These are phyloP conservation scores for Urophycis tenuis DNA, from an alignment of 2,797 vertebrate species.

Conservation along the genomic window DNA sequence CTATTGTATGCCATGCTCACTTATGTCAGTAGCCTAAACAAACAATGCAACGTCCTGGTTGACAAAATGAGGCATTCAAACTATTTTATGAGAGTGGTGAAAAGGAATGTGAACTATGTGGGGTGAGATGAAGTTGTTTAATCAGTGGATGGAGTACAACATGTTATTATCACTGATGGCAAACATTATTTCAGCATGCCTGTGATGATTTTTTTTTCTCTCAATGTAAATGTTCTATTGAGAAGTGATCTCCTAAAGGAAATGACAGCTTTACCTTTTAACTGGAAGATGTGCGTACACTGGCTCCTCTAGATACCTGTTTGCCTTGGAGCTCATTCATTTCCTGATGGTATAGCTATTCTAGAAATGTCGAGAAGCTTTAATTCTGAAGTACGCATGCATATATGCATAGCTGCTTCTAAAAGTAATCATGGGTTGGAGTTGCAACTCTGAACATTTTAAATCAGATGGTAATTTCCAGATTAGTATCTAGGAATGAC, in stretches of 20 bases:
- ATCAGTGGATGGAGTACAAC: slow-evolving; percentile 9
- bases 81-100: slow-evolving; percentile 49
- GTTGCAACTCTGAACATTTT: background rate
- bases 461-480: background rate
- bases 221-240: background rate
- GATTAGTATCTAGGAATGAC: background rate
- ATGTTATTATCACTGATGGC: background rate
- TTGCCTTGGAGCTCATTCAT: background rate
- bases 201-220: background rate
- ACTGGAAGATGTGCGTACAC: background rate
- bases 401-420: background rate
- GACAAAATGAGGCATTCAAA: slow-evolving; percentile 40
- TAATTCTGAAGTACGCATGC: background rate
- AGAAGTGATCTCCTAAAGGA: background rate
- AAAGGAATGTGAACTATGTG: slow-evolving; percentile 59
- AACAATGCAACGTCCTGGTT: slow-evolving; percentile 33
- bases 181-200: background rate
- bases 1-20: slow-evolving; percentile 40
- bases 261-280: background rate
- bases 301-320: background rate
- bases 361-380: background rate
- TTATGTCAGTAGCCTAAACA: slow-evolving; percentile 44
- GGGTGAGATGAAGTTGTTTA: slow-evolving; percentile 18
- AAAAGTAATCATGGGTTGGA: background rate
- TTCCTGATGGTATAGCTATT: background rate